These are phyloP conservation scores for Ephialtes manifestator DNA, from an alignment of 2,888 invertebrate species.

Conservation along the genomic window DNA sequence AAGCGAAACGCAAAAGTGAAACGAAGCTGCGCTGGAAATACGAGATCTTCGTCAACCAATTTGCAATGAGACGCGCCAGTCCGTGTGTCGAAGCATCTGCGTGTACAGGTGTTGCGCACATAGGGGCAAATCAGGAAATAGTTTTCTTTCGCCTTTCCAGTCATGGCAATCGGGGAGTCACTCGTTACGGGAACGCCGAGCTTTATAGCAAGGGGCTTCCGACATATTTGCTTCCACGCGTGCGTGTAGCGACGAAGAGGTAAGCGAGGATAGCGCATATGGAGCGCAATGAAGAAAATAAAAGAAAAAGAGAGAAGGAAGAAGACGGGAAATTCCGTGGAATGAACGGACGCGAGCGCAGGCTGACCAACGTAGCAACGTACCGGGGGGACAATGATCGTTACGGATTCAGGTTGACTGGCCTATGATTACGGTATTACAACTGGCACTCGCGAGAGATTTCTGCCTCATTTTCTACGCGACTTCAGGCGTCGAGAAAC, in stretches of 20 bases:
- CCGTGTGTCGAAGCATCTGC: conserved; percentile 5
- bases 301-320: conserved; percentile 3
- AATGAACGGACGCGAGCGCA: conserved; percentile 22
- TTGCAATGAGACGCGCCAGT: conserved; percentile 19
- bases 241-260: conserved; percentile 1
- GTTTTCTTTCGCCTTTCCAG: conserved; percentile 44
- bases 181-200: conserved; percentile 40
- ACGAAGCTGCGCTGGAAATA: too few species aligned
- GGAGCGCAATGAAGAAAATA: conserved; percentile 30
- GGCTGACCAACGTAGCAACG: conserved; percentile 28
- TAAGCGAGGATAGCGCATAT: conserved; percentile 20
- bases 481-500: conserved; percentile 39
- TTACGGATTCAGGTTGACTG: conserved; percentile 75
- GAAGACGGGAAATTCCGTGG: conserved; percentile 29
- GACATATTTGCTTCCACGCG: conserved; percentile 32
- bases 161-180: conserved; percentile 21
- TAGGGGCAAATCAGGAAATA: conserved; percentile 41
- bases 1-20: not conserved
- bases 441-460: conserved; percentile 18
- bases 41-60: conserved; percentile 19
- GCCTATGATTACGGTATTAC: conserved; percentile 77
- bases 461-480: conserved; percentile 64
- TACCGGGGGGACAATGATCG: conserved; percentile 67
- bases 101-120: conserved; percentile 17
- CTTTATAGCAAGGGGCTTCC: conserved; percentile 38